Evolutionary conservation across 2,888 invertebrate genomes (phyloP).

Genomic region (Pycnomerus fuliginosus): DNA sequence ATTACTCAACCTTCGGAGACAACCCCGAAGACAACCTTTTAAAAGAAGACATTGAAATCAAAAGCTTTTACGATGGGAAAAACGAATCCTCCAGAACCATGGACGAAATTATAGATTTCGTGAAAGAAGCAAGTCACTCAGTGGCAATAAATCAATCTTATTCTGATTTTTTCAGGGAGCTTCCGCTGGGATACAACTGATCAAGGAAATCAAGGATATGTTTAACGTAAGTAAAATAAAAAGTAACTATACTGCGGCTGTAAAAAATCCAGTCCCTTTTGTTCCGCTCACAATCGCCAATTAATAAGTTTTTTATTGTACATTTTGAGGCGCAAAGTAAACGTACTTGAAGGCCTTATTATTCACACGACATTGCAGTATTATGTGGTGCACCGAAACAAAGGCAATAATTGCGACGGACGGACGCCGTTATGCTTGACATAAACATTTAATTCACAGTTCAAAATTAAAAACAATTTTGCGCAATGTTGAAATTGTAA

Average conservation of each 20-base stretch:
- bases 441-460: constrained; percentile 1
- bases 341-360: constrained; percentile 25
- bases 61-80: constrained; percentile 3
- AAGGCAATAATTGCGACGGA: constrained; percentile 19
- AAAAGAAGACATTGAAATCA: constrained; percentile 14
- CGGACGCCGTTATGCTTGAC: constrained; percentile 1
- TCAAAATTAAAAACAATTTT: too few species aligned
- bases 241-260: too few species aligned
- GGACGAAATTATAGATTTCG: constrained; percentile 5
- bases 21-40: background rate
- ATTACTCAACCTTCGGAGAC: constrained; percentile 25
- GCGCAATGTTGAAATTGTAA: too few species aligned
- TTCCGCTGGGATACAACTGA: constrained; percentile 4
- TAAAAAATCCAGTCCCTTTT: constrained; percentile 14
- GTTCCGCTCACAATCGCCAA: constrained; percentile 12
- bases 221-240: too few species aligned
- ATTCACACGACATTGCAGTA: constrained; percentile 22
- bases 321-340: constrained; percentile 13
- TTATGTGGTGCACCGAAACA: constrained; percentile 12
- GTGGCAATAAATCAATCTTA: too few species aligned
- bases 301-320: constrained; percentile 14
- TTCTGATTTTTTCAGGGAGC: constrained; percentile 14
- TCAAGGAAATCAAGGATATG: constrained; percentile 5
- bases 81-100: constrained; percentile 2
- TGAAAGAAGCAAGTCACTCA: constrained; percentile 8